Base-by-base conservation (phyloP, 2,888 invertebrate species). In the Sympetrum striolatum region DNA sequence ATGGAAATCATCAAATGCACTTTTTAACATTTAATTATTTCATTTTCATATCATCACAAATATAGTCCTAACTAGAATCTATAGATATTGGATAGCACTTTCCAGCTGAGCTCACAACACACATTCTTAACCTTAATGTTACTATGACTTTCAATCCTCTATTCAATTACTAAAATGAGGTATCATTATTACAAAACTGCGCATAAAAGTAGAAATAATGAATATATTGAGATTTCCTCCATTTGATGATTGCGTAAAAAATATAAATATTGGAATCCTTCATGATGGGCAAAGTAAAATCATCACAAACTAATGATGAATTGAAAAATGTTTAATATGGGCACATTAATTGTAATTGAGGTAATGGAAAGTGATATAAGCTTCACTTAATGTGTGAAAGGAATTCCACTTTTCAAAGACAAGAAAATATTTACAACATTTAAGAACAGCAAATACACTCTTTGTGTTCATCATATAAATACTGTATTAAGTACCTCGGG, bases 401-500 rank as follows among this genome's bases (percentile, higher is more conserved):
- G 37, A 39, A 37, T 64, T 31, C 12, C 37, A 12, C 37, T 58
- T 37, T 35, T 86, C 37, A 60, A 35, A 31, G 60, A 86, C 35
- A 35, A 37, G 58, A 37, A 37, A 31, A 86, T 86, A 60, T 86
- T 58, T 86, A 86, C 60, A 86, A 86, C 53, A 18, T 53, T 53
- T 53, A 60, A 35, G 35, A 53, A 58, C 53, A 86, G 22, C 37
- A 86, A 60, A 64, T 86, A 39, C 25, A 58, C 58, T 31, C 39
- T n/a, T 64, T 37, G 86, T 86, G 60, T 64, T 64, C n/a, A 60
- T 39, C 37, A 60, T 86, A 86, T 60, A 86, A 86, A 86, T 86
- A 86, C 35, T 86, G 86, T 60, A 58, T 86, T 73, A 86, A 86
- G 86, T 86, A 86, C 86, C 64, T 86, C 37, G 37, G 58, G 86